Evolutionary conservation across 2,113 vertebrate species (phyloP).

Genomic region (Rhinoderma darwinii): DNA sequence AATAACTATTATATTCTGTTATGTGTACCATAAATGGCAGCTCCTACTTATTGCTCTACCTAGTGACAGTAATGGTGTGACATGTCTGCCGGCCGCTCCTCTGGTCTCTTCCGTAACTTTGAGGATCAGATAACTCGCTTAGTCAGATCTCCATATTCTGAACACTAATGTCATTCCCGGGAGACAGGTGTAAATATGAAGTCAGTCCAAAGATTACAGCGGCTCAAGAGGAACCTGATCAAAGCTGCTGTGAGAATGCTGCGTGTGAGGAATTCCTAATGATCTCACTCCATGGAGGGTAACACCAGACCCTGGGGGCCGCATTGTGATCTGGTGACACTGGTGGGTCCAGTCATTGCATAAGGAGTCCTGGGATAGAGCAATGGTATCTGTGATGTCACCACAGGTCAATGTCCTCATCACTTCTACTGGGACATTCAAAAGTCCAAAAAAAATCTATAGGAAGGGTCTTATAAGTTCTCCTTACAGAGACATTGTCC

Average conservation of each 20-base stretch:
- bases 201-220: not conserved
- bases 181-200: not conserved
- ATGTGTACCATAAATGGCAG: not conserved
- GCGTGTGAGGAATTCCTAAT: not conserved
- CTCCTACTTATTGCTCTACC: not conserved
- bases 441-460: not conserved
- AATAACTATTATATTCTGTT: not conserved
- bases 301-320: not conserved
- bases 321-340: slow-evolving; percentile 1
- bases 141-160: not conserved
- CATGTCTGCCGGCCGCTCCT: not conserved
- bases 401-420: not conserved
- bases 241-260: not conserved
- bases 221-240: not conserved
- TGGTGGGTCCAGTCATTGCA: not conserved
- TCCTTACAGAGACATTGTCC: too few relatives aligned
- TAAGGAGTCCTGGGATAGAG: not conserved
- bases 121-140: not conserved
- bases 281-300: not conserved
- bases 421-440: not conserved
- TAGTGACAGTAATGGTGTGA: too few relatives aligned
- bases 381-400: not conserved
- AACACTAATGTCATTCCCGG: not conserved
- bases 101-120: not conserved
- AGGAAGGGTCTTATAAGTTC: too few relatives aligned